Evolutionary conservation across 2,888 invertebrate species (phyloP), one percentile per base, ranked within the genome.

Genomic region (Gastracanthus pulcherrimus): DNA sequence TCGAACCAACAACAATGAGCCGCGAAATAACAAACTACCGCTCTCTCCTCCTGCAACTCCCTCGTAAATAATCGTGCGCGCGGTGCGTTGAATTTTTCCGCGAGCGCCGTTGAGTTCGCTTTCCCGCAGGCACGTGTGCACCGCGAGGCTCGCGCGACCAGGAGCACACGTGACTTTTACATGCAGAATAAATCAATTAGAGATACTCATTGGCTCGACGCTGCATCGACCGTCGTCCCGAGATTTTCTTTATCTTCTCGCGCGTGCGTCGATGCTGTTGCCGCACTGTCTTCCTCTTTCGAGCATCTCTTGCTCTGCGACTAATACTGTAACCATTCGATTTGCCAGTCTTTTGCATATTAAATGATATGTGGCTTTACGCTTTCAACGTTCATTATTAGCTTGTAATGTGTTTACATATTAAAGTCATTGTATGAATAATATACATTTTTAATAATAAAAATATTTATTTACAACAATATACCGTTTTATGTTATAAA

Each of bases 201-300:
- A 64, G 80, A 76, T 79, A 76, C 36, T 36, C 74, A 78, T 81
- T 81, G 60, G 19, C 19, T 55, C n/a, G 19, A 6, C n/a, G 11
- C 34, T 23, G 26, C n/a, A 58, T 13, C 31, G 41, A 13, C n/a
- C 55, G 9, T 4, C n/a, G 34, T 0, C 16, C 16, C 13, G n/a
- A 67, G 71, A 66, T 82, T 71, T 78, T 78, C 70, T 79, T 69
- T 81, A 78, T 79, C n/a, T n/a, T n/a, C n/a, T n/a, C 75, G 70
- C 45, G 41, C 58, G 31, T 51, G 51, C 9, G 16, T 29, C 62
- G 66, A 60, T 62, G 38, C 19, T 58, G 26, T n/a, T n/a, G n/a
- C n/a, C n/a, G n/a, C n/a, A n/a, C 67, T 58, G 60, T 62, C 60
- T 70, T 70, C 60, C 58, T 55, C 55, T 60, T 45, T 76, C 3